A percentile compares a stretch with the other conserved stretches of the same genome.
phyloP scores from a whole-genome alignment of 2,797 vertebrate species.

The Pipistrellus pipistrellus region DNA sequence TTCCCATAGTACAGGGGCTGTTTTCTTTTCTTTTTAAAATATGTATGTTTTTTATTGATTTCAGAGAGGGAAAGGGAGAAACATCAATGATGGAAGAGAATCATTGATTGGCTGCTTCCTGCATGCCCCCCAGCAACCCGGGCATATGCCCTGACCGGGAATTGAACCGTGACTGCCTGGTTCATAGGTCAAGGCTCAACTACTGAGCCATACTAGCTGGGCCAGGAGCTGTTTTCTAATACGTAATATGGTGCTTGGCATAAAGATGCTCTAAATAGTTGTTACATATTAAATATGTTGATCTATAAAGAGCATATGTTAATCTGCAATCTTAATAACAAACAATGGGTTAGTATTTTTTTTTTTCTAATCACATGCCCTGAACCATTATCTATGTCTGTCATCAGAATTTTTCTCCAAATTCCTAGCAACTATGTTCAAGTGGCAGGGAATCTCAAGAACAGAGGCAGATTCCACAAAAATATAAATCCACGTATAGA shows the following conservation, averaged over 20 bases:
- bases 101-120: too few species aligned
- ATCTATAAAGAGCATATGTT: conserved; percentile 31
- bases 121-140: too few species aligned
- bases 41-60: too few species aligned
- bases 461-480: conserved; percentile 1
- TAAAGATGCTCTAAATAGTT: background rate
- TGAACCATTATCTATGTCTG: background rate
- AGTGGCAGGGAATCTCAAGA: conserved; percentile 47
- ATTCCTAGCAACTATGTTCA: conserved; percentile 3
- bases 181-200: too few species aligned
- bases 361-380: background rate
- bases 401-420: conserved; percentile 60
- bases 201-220: too few species aligned
- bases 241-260: background rate
- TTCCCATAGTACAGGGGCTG: background rate
- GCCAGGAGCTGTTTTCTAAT: background rate
- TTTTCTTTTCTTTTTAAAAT: conserved; percentile 6
- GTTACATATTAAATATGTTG: background rate
- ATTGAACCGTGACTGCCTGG: too few species aligned
- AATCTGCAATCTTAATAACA: background rate
- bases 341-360: background rate
- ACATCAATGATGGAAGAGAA: too few species aligned
- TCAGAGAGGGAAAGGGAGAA: too few species aligned
- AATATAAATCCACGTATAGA: conserved; percentile 27
- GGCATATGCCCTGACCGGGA: too few species aligned